phyloP scores from a whole-genome alignment of 53 echinoderm and acorn worm genomes.

The Echinarachnius parma region DNA sequence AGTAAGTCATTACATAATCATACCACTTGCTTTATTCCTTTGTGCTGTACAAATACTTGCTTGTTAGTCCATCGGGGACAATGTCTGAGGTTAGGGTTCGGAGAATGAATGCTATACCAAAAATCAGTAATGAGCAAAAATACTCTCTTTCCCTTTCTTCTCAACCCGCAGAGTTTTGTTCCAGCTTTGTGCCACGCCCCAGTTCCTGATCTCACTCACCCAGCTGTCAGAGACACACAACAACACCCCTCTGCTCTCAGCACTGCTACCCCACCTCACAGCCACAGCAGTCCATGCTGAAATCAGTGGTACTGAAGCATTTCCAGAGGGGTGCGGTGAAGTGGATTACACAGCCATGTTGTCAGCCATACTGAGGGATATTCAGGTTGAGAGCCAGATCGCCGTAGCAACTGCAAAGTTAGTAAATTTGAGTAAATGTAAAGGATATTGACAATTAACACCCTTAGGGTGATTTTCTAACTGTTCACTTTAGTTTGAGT shows the following conservation, averaged over 20 bases:
- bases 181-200: slow-evolving; percentile 51
- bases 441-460: too few relatives aligned
- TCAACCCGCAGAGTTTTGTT: slow-evolving; percentile 66
- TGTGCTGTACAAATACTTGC: too few relatives aligned
- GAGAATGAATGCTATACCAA: too few relatives aligned
- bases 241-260: slow-evolving; percentile 64
- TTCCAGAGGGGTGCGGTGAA: slow-evolving; percentile 40
- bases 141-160: too few relatives aligned
- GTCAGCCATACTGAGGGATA: slow-evolving; percentile 44
- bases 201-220: slow-evolving; percentile 53
- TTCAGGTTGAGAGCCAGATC: slow-evolving; percentile 36
- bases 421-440: background rate
- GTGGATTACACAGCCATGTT: slow-evolving; percentile 39
- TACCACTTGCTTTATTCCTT: too few relatives aligned
- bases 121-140: too few relatives aligned
- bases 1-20: too few relatives aligned
- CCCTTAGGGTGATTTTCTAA: too few relatives aligned
- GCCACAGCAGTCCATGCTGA: slow-evolving; percentile 50
- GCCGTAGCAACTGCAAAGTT: slow-evolving; percentile 43
- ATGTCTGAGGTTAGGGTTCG: too few relatives aligned
- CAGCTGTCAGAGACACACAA: slow-evolving; percentile 66
- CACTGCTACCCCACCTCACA: slow-evolving; percentile 58
- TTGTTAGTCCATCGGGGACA: too few relatives aligned
- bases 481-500: background rate
- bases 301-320: slow-evolving; percentile 9